Base-by-base conservation (phyloP, 2,797 vertebrate genomes). In the Xyrichtys novacula region DNA sequence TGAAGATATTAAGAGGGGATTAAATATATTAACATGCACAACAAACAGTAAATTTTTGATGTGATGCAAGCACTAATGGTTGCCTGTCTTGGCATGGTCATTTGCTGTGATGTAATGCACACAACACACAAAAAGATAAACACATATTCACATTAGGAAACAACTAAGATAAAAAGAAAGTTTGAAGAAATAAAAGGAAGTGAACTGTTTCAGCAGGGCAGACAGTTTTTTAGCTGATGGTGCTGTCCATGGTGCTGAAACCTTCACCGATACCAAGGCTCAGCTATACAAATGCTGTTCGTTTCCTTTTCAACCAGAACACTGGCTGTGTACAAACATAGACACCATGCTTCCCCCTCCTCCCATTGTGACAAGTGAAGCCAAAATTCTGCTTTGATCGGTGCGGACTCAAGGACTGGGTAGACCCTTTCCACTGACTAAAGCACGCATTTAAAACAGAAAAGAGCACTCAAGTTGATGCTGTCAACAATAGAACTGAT, bases 241-340 rank as follows among this genome's bases (percentile, higher is more conserved):
- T 47, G 82, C 88, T 91, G 75, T 81, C 85, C 80, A 0, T 83
- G 84, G 86, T 88, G 57, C 86, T 89, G 85, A 89, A 89, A 71
- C 36, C 43, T 66, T 57, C 49, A 20, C 32, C 14, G 12, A n/a
- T 28, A 16, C 44, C 42, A 54, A 12, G 32, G 22, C 26, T 58
- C 12, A 1, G 25, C 66, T 65, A 52, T 58, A 65, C 39, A 55
- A 28, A 52, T 47, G 17, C 42, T 55, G 53, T 46, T 62, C 53
- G n/a, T n/a, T n/a, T 52, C 52, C 55, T 23, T 11, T 56, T 64
- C 29, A 7, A 52, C 54, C 57, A 25, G 62, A 32, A 59, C 54
- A 34, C 3, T 34, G 32, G 6, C 31, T 32, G 31, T 32, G 31
- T 32, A 32, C 11, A 8, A 32, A 32, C 11, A 32, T 32, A 10